Base-by-base conservation (phyloP, 2,888 invertebrate species). In the Boloria euphrosyne region DNA sequence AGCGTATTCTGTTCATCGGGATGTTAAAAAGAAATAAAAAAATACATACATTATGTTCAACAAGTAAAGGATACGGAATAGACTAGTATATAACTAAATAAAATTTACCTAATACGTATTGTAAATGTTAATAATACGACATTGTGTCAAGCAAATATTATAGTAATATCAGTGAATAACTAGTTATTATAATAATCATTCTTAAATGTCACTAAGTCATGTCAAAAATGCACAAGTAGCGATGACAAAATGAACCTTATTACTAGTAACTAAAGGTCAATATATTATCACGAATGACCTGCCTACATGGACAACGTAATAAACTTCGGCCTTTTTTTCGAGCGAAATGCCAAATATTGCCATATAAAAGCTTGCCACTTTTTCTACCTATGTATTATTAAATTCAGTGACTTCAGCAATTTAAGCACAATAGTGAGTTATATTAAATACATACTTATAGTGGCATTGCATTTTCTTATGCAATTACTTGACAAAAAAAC, bases 331-430 rank as follows among this genome's bases (percentile, higher is more conserved):
- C 38, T 63, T 60, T 67, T 75, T 76, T 69, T 69, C 73, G 75
- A 73, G 75, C 74, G 78, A 89, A 92, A 91, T 90, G 90, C 84
- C 89, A 90, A 86, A 89, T 84, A 83, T 82, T 90, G 89, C 91
- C 90, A 90, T 80, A 80, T 83, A 86, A 83, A 84, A 78, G 75
- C 72, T 74, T 73, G 81, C 84, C 81, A 87, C 87, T 82, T 79
- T 83, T 85, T 75, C 84, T 79, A 22, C 22, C 22, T 22, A 72
- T 58, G 52, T 63, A 53, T 53, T 63, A 53, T 53, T 54, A 49
- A 16, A 43, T 57, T 50, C 50, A 16, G 64, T 66, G 64, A 62
- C 60, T 69, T 76, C 75, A 71, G 50, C 69, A 67, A 67, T 69
- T 61, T 62, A 58, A 38, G 10, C 10, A 10, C 31, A 38, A 38